A percentile compares a stretch with the other conserved stretches of the same genome.
phyloP scores from a whole-genome alignment of 2,797 vertebrate species.

The Eremophila alpestris region DNA sequence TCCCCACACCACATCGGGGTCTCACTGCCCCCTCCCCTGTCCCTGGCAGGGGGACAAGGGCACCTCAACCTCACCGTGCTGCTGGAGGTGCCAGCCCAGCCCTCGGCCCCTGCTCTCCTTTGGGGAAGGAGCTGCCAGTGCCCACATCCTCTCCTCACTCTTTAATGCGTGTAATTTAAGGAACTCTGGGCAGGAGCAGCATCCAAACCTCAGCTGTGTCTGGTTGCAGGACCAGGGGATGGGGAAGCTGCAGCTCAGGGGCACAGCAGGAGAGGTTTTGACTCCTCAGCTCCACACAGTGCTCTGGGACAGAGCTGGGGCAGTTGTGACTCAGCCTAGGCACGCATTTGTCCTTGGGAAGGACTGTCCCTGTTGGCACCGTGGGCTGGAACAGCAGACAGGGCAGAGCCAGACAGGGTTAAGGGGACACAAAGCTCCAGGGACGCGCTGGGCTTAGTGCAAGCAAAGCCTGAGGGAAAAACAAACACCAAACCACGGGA shows the following conservation, averaged over 20 bases:
- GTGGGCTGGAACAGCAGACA: fast-evolving
- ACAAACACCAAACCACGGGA: not conserved
- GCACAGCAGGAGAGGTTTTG: not conserved
- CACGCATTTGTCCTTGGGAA: not conserved
- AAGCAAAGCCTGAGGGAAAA: not conserved
- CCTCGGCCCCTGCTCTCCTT: not conserved
- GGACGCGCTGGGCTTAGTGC: not conserved
- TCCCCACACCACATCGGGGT: not conserved
- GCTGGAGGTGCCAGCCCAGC: not conserved
- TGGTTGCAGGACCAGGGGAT: not conserved
- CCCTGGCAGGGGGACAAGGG: not conserved
- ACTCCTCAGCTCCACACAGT: not conserved
- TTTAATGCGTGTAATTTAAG: not conserved
- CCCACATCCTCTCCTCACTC: not conserved
- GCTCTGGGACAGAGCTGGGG: not conserved
- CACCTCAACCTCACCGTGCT: not conserved
- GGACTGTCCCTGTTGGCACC: fast-evolving
- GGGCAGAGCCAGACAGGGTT: not conserved
- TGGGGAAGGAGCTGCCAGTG: not conserved
- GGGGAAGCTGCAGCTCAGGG: not conserved
- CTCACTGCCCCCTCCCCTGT: not conserved
- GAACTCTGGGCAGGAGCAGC: not conserved
- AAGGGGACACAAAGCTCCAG: not conserved
- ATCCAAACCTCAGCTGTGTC: not conserved
- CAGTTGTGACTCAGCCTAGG: fast-evolving